Base-by-base conservation (phyloP, 2,113 vertebrate genomes). In the Tonatia bakeri region DNA sequence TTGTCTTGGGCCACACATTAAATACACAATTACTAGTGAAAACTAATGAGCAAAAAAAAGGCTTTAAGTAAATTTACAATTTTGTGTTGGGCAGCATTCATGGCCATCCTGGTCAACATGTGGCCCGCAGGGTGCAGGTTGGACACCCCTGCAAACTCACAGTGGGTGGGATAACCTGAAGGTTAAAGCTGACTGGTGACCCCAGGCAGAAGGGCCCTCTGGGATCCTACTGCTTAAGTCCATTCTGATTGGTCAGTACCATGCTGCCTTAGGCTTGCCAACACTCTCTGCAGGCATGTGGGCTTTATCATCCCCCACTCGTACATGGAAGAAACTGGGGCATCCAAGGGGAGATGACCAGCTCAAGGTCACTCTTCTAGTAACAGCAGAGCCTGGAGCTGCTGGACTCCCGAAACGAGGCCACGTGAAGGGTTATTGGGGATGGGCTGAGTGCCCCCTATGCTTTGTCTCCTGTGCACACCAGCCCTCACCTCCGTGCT, bases 391-490 rank as follows among this genome's bases (percentile, higher is more conserved):
- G 47, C 33, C 59, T 28, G 65, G 33, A 14, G 31, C 70, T 47
- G 33, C 64, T 8, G 10, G 84, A 33, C 43, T 13, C 22, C 52
- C 28, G 19, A 24, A 54, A 31, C 0, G 7, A 47, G 40, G 69
- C 0, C 26, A 13, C 7, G 1, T 0, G 16, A 36, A 16, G 38
- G 56, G n/a, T 15, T 45, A 36, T 19, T 31, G 36, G 43, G n/a
- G 16, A 22, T 20, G 0, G 12, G 26, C 0, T 20, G 22, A 10
- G 4, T 4, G 36, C 28, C 22, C 3, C 76, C 61, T 38, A 3
- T 4, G 43, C 38, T 72, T 91, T 36, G 13, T 36, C 64, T 56
- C 24, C 3, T 0, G 50, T 36, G 7, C 28, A 2, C 5, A 40
- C 64, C 26, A 9, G 7, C 54, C n/a, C 22, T 20, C 9, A 2